Percentiles rank a stretch among this genome's conserved stretches.
These are phyloP conservation scores for Sarcophaga bullata DNA, from an alignment of 1,140 invertebrate genomes.

Conservation along the genomic window DNA sequence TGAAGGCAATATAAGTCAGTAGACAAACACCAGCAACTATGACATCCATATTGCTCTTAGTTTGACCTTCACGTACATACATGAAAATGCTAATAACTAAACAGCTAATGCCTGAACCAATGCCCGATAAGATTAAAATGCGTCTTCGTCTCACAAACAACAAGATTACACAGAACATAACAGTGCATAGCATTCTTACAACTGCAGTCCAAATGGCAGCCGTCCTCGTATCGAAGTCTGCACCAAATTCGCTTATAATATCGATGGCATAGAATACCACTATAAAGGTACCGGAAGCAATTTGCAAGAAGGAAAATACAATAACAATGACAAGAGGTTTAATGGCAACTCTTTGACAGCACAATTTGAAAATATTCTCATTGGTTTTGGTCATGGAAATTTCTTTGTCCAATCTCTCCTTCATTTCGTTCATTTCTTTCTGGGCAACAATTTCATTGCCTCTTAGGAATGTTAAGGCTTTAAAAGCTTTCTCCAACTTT, in stretches of 20 bases:
- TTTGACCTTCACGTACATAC: constrained; percentile 62
- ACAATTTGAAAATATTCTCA: constrained; percentile 67
- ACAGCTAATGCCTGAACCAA: constrained; percentile 73
- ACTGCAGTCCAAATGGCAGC: constrained; percentile 75
- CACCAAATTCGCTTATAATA: constrained; percentile 71
- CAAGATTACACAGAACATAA: constrained; percentile 73
- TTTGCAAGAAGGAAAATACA: constrained; percentile 76
- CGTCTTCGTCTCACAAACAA: constrained; percentile 72
- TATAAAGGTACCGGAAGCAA: constrained; percentile 77
- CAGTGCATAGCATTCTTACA: constrained; percentile 72
- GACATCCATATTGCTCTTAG: constrained; percentile 61
- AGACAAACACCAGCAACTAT: constrained; percentile 69
- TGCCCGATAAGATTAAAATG: constrained; percentile 72
- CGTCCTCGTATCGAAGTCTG: constrained; percentile 66
- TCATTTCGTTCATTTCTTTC: constrained; percentile 57
- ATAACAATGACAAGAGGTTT: constrained; percentile 78
- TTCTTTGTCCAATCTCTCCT: constrained; percentile 66
- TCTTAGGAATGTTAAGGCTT: constrained; percentile 74
- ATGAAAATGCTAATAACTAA: constrained; percentile 70
- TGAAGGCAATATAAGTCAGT: constrained; percentile 74
- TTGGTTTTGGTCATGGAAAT: constrained; percentile 64
- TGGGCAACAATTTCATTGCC: constrained; percentile 71
- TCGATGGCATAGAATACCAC: constrained; percentile 81
- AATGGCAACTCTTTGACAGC: constrained; percentile 69
- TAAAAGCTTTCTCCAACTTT: constrained; percentile 71